These are phyloP conservation scores for Glossophaga mutica DNA, from an alignment of 2,797 vertebrate genomes.

Conservation along the genomic window DNA sequence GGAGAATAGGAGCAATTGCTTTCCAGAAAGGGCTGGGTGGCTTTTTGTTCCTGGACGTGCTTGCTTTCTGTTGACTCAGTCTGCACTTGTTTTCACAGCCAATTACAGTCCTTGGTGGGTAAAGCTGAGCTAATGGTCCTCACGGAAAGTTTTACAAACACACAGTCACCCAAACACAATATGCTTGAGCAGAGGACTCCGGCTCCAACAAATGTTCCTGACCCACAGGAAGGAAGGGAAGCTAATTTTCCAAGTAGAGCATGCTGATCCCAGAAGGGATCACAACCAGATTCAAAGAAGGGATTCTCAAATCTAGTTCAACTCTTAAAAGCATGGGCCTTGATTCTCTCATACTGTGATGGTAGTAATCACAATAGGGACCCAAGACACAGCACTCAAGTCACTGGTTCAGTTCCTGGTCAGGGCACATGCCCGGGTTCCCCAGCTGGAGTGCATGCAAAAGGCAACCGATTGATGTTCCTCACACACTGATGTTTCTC, in stretches of 20 bases:
- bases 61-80: constrained; percentile 43
- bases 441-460: not conserved
- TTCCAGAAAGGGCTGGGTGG: constrained; percentile 51
- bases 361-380: not conserved
- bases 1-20: constrained; percentile 31
- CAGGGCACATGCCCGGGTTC: not conserved
- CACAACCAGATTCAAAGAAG: not conserved
- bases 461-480: not conserved
- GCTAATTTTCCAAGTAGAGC: constrained; percentile 44
- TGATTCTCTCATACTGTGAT: not conserved
- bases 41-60: constrained; percentile 14
- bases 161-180: constrained; percentile 47
- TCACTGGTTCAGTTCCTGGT: not conserved
- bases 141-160: constrained; percentile 59
- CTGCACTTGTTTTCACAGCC: constrained; percentile 32
- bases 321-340: not conserved
- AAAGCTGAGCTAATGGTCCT: constrained; percentile 61
- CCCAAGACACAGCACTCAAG: not conserved
- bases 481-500: not conserved
- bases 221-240: constrained; percentile 32
- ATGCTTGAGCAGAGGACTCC: constrained; percentile 13
- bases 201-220: constrained; percentile 39
- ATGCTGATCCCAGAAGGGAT: not conserved
- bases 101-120: constrained; percentile 50
- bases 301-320: constrained; percentile 35